These are phyloP conservation scores for Aphelenchoides bicaudatus DNA, from an alignment of 2,888 invertebrate species.

Conservation along the genomic window DNA sequence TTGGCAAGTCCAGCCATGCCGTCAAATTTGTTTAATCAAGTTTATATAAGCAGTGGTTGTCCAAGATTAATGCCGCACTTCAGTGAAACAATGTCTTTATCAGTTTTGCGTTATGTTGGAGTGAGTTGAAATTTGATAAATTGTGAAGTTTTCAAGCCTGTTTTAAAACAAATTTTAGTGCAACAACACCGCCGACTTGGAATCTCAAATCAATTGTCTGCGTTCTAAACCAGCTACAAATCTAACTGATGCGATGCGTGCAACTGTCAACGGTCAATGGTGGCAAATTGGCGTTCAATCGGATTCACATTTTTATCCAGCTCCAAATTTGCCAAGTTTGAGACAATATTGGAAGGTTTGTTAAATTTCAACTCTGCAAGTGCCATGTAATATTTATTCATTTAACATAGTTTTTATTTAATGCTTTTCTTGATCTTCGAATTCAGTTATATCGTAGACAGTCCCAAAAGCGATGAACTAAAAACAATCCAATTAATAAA, in stretches of 20 bases:
- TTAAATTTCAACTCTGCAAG: no score
- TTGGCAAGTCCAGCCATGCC: no score
- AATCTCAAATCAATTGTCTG: background rate
- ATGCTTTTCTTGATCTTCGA: no score
- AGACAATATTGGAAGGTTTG: slow-evolving; percentile 2
- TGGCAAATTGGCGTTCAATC: background rate
- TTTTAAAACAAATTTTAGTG: slow-evolving; percentile 6
- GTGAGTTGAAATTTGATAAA: no score
- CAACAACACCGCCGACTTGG: background rate
- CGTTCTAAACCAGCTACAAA: background rate
- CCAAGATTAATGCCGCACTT: background rate
- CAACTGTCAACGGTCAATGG: background rate
- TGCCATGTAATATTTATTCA: no score
- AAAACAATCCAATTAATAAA: no score
- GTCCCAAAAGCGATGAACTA: no score
- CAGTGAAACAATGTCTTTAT: background rate
- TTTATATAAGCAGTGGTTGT: slow-evolving; percentile 6
- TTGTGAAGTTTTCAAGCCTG: background rate
- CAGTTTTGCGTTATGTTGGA: background rate
- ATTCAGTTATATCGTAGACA: no score
- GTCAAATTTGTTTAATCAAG: background rate
- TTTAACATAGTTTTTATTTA: no score
- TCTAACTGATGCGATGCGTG: background rate
- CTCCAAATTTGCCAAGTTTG: slow-evolving; percentile 1
- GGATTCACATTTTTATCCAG: background rate